phyloP scores from a whole-genome alignment of 2,888 invertebrate genomes.

The Chloroclysta siterata region DNA sequence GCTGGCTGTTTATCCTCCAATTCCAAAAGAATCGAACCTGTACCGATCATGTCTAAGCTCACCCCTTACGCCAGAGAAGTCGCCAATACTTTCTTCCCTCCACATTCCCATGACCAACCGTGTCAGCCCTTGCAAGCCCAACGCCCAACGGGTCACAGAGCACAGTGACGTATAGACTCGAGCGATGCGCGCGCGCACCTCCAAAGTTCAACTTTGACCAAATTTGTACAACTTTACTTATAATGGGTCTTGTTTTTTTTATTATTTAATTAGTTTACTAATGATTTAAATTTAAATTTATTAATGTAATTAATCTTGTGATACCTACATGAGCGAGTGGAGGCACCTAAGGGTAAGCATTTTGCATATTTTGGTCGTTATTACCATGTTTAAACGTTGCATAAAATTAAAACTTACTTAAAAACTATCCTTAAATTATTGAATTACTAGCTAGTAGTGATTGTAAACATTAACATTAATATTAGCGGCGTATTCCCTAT shows the following conservation, averaged over 20 bases:
- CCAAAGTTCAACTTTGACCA: neutral
- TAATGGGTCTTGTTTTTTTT: neutral
- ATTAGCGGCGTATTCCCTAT: too few species aligned
- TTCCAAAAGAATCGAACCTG: too few species aligned
- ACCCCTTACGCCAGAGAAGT: neutral
- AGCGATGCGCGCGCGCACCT: conserved; percentile 23
- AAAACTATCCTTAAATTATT: too few species aligned
- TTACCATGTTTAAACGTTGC: neutral
- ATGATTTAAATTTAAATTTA: too few species aligned
- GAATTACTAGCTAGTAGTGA: too few species aligned
- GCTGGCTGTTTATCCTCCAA: too few species aligned
- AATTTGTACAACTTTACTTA: neutral
- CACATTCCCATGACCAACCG: neutral
- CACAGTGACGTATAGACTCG: conserved; percentile 26
- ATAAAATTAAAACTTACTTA: too few species aligned
- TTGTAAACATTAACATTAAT: too few species aligned
- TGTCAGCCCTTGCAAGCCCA: conserved; percentile 13
- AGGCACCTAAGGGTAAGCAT: neutral
- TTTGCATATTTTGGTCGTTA: neutral
- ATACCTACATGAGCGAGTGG: neutral
- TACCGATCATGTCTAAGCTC: too few species aligned
- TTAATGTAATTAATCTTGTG: neutral
- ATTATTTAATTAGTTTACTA: too few species aligned
- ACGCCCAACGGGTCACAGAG: conserved; percentile 23
- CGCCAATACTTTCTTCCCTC: conserved; percentile 20